Conservation (phyloP, 2,113 vertebrate genomes). For the Dicrurus megarhynchus region DNA sequence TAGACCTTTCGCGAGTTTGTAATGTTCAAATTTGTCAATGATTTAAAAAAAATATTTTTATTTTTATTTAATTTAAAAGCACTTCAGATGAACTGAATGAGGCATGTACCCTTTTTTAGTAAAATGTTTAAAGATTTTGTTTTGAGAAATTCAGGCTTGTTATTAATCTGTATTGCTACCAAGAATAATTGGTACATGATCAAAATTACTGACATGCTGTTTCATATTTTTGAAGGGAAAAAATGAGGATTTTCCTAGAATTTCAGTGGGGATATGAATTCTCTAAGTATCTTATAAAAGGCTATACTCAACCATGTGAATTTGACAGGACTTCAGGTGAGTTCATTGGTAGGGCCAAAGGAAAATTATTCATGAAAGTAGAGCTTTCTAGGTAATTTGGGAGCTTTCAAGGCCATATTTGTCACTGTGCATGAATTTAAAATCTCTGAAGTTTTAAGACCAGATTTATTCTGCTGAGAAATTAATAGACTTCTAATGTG, state of each 20-base stretch:
- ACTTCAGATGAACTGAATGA: rapidly evolving
- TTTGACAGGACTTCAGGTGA: neutral
- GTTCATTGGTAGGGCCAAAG: neutral
- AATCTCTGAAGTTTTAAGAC: neutral
- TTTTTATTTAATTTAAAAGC: neutral
- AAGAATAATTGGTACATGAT: neutral
- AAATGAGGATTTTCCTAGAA: neutral
- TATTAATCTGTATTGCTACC: neutral
- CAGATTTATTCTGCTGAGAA: neutral
- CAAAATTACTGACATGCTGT: neutral
- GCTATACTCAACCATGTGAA: neutral
- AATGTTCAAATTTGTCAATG: neutral
- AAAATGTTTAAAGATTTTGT: neutral
- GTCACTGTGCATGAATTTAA: neutral
- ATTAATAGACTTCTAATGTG: neutral
- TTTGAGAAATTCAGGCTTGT: neutral
- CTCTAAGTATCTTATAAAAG: neutral
- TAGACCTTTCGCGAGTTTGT: neutral
- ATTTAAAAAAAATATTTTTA: neutral
- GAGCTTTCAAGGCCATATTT: neutral
- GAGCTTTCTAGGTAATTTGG: neutral
- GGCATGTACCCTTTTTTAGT: rapidly evolving
- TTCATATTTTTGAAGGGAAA: neutral
- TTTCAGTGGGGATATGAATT: neutral
- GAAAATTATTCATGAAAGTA: neutral